These are phyloP conservation scores for Drosophila meridiana DNA, from an alignment of 2,888 invertebrate genomes.

Conservation along the genomic window DNA sequence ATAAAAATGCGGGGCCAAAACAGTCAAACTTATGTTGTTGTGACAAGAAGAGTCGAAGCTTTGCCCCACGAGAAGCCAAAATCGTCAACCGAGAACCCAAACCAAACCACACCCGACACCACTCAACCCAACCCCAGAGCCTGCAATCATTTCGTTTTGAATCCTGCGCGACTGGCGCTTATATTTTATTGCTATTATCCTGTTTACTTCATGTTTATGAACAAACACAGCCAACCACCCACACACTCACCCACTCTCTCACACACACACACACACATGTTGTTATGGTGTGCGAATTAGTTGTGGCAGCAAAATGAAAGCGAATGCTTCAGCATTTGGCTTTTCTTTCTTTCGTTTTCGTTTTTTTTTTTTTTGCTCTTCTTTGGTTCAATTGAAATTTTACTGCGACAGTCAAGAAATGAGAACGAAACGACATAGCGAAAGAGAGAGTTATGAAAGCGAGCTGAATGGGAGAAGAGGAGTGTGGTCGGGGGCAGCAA, in stretches of 20 bases:
- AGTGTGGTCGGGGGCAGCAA: neutral
- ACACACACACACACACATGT: slow-evolving; percentile 21
- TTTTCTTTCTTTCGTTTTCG: neutral
- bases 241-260: slow-evolving; percentile 40
- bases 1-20: slow-evolving; percentile 78
- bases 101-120: neutral
- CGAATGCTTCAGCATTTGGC: slow-evolving; percentile 49
- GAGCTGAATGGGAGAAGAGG: neutral
- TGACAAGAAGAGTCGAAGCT: slow-evolving; percentile 47
- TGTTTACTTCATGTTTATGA: slow-evolving; percentile 83
- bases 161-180: slow-evolving; percentile 71
- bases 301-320: slow-evolving; percentile 74
- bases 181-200: slow-evolving; percentile 84
- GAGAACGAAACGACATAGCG: neutral
- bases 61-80: slow-evolving; percentile 14
- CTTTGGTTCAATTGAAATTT: slow-evolving; percentile 71
- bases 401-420: slow-evolving; percentile 48
- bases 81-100: slow-evolving; percentile 11
- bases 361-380: slow-evolving; percentile 30
- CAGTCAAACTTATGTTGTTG: slow-evolving; percentile 78
- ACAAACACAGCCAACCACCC: slow-evolving; percentile 50
- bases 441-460: slow-evolving; percentile 12
- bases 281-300: slow-evolving; percentile 81
- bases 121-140: slow-evolving; percentile 2
- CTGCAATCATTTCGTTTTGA: slow-evolving; percentile 52